Evolutionary conservation across 2,113 vertebrate species (phyloP).

Genomic region (Esox niger): DNA sequence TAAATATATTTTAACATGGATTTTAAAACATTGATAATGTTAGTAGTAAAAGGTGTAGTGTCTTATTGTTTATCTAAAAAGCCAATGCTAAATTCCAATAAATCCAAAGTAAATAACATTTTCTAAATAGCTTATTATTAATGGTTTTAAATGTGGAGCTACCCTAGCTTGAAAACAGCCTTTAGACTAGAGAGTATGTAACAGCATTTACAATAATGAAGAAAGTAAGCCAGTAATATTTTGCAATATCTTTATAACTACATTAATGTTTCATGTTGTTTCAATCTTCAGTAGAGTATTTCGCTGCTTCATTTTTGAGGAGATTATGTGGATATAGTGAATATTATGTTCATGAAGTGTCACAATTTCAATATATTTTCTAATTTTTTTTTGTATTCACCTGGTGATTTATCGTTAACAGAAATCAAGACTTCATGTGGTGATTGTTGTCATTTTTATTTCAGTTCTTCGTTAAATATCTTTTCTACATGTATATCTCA

Average conservation of each 20-base stretch:
- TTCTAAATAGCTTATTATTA: background rate
- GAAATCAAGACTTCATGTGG: slow-evolving; percentile 4
- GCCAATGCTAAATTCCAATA: background rate
- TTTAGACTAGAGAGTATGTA: background rate
- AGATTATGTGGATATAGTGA: slow-evolving; percentile 23
- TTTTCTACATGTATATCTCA: background rate
- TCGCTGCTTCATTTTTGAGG: slow-evolving; percentile 11
- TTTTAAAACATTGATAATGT: background rate
- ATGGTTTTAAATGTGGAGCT: slow-evolving; percentile 21
- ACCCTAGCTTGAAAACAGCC: background rate
- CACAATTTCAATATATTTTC: slow-evolving; percentile 8
- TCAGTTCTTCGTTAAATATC: slow-evolving; percentile 2
- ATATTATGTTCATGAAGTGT: slow-evolving; percentile 25
- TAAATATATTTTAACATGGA: slow-evolving; percentile 4
- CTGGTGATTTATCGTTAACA: slow-evolving; percentile 28
- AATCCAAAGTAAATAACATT: background rate
- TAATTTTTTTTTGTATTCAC: slow-evolving; percentile 8
- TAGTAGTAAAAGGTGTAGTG: background rate
- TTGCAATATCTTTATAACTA: background rate
- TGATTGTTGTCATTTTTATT: background rate
- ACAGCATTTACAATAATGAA: slow-evolving; percentile 22
- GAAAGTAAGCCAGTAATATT: background rate
- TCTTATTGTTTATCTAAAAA: background rate
- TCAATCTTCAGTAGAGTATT: slow-evolving; percentile 12
- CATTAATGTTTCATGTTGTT: slow-evolving; percentile 17